Evolutionary conservation across 1,140 invertebrate genomes (phyloP), one percentile per base, ranked within the genome.

Genomic region (Heliconius hermathena): DNA sequence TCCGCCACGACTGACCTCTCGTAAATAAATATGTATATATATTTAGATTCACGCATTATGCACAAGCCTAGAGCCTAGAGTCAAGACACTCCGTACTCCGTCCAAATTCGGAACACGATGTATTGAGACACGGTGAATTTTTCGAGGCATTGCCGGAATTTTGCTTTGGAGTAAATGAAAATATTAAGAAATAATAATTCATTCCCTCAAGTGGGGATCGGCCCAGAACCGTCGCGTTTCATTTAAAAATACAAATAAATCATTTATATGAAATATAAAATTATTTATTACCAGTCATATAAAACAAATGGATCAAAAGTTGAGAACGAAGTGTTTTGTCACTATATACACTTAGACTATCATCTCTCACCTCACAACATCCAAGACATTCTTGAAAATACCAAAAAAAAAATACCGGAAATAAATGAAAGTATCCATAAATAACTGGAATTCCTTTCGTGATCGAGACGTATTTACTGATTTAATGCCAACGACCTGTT

Each of bases 401-500:
- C 11, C 5, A 36, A 36, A 36, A 66, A 66, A 13, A 66, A 46
- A 11, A 46, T 57, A 26, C 13, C 60, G 60, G 60, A 66, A 66
- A 66, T 66, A 29, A 66, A 66, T 66, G 60, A 66, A 66, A 66
- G 60, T 66, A 66, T 29, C 26, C 60, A 29, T 29, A 29, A 66
- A 66, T 66, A 66, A 66, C 60, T 66, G 60, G 26, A 66, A 66
- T 66, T 66, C 60, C 60, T 66, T 29, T 66, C 60, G 60, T 26
- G n/a, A 66, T 66, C 60, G 60, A 26, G 26, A 11, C 60, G 9
- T 66, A 29, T 66, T 29, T 29, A 18, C 60, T 66, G 60, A 66
- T 66, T 66, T 66, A 66, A 66, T 66, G 60, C 60, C 60, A 66
- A 66, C 60, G 60, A 66, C 60, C 60, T 66, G 60, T 29, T 66